phyloP scores from a whole-genome alignment of 2,797 vertebrate species.

The Coregonus ussuriensis region DNA sequence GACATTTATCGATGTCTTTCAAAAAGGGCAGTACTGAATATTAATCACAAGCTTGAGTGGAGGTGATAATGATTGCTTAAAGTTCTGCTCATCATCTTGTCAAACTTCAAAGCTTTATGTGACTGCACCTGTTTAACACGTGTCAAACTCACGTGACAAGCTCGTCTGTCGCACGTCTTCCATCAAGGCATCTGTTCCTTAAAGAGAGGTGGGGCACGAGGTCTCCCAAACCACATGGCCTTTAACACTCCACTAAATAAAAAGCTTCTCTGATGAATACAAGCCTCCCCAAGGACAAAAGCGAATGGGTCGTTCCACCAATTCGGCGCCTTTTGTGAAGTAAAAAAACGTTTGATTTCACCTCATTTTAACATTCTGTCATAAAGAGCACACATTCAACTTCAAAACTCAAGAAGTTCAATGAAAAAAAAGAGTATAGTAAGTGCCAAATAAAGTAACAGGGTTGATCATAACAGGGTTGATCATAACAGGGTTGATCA shows the following conservation, averaged over 20 bases:
- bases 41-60: slow-evolving; percentile 61
- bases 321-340: no score
- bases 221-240: slow-evolving; percentile 45
- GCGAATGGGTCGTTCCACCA: neutral
- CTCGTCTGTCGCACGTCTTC: slow-evolving; percentile 65
- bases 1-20: slow-evolving; percentile 49
- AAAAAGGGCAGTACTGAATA: slow-evolving; percentile 58
- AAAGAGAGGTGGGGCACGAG: slow-evolving; percentile 28
- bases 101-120: slow-evolving; percentile 58
- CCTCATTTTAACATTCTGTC: no score
- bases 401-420: no score
- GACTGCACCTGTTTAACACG: slow-evolving; percentile 72
- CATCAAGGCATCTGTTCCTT: slow-evolving; percentile 56
- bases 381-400: no score
- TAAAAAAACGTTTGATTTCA: no score
- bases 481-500: no score
- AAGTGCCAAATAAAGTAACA: no score
- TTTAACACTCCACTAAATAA: slow-evolving; percentile 52
- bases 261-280: slow-evolving; percentile 35
- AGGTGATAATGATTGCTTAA: slow-evolving; percentile 61
- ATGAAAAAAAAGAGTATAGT: no score
- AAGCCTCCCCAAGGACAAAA: neutral
- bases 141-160: slow-evolving; percentile 61
- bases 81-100: slow-evolving; percentile 64
- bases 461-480: no score